Percentiles rank a stretch among this genome's conserved stretches.
Conservation (phyloP, 1,140 invertebrate species). For the Apis laboriosa region DNA sequence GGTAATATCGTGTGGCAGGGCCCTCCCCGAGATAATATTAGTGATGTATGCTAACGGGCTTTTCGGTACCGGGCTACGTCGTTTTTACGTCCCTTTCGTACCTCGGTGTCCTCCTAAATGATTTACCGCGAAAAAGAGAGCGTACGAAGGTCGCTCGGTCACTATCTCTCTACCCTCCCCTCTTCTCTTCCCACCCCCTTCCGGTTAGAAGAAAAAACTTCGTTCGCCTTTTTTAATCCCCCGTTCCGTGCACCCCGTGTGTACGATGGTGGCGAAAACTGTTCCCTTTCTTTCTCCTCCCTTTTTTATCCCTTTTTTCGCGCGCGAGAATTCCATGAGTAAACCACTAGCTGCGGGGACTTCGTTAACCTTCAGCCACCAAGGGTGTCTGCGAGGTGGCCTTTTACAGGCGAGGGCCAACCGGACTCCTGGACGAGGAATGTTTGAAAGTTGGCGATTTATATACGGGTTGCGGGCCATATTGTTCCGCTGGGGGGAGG, state of each 20-base stretch:
- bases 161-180: conserved; percentile 33
- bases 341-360: conserved; percentile 20
- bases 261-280: conserved; percentile 48
- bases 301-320: background rate
- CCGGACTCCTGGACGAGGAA: conserved; percentile 7
- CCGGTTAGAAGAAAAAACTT: conserved; percentile 56
- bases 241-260: conserved; percentile 37
- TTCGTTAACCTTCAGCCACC: conserved; percentile 34
- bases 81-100: conserved; percentile 64
- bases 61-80: conserved; percentile 66
- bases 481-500: conserved; percentile 3
- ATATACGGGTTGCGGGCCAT: conserved; percentile 10
- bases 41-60: conserved; percentile 79
- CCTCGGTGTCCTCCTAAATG: conserved; percentile 70
- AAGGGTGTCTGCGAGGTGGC: conserved; percentile 11
- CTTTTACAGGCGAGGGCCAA: background rate
- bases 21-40: conserved; percentile 77
- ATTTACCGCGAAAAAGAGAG: conserved; percentile 70
- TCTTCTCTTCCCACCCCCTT: too few species aligned
- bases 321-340: conserved; percentile 52
- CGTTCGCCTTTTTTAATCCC: conserved; percentile 65
- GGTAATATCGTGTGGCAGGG: conserved; percentile 75
- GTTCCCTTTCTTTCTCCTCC: conserved; percentile 19
- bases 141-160: conserved; percentile 28
- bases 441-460: conserved; percentile 43